Evolutionary conservation across 2,888 invertebrate species (phyloP).

Genomic region (Agrenia bidenticulata): DNA sequence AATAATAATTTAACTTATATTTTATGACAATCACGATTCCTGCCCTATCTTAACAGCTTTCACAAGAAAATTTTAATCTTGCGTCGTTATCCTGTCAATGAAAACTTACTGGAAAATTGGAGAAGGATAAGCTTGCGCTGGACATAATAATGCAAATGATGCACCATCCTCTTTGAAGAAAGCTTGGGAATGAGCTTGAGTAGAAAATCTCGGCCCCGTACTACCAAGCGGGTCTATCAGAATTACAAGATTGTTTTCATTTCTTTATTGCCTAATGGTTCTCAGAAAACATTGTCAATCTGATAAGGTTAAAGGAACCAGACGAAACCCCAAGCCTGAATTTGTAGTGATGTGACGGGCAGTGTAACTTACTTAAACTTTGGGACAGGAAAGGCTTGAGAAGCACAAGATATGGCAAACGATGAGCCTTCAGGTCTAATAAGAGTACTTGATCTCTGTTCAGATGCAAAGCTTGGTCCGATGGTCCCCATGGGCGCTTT

Average conservation of each 20-base stretch:
- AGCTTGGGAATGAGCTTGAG: slow-evolving; percentile 50
- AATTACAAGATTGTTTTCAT: too few relatives aligned
- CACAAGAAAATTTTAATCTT: too few relatives aligned
- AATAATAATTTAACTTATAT: too few relatives aligned
- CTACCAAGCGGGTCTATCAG: slow-evolving; percentile 53
- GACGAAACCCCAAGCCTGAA: slow-evolving; percentile 51
- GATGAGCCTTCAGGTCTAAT: slow-evolving; percentile 46
- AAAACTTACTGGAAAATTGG: slow-evolving; percentile 50
- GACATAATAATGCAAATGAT: slow-evolving; percentile 48
- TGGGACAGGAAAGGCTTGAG: slow-evolving; percentile 54
- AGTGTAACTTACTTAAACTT: slow-evolving; percentile 47
- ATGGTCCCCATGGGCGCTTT: slow-evolving; percentile 62
- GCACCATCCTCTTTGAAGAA: slow-evolving; percentile 49
- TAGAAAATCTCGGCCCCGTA: slow-evolving; percentile 53
- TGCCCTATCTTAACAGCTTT: too few relatives aligned
- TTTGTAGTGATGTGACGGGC: slow-evolving; percentile 17
- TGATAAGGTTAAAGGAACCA: slow-evolving; percentile 61
- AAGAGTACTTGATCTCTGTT: slow-evolving; percentile 56
- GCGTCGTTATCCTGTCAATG: too few relatives aligned
- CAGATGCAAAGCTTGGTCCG: slow-evolving; percentile 68
- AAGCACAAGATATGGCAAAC: slow-evolving; percentile 54
- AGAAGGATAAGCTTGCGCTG: slow-evolving; percentile 51
- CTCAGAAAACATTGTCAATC: slow-evolving; percentile 62
- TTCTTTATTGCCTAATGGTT: too few relatives aligned
- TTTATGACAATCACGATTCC: too few relatives aligned